Evolutionary conservation across 2,888 invertebrate genomes (phyloP).

Genomic region (Melolontha melolontha): DNA sequence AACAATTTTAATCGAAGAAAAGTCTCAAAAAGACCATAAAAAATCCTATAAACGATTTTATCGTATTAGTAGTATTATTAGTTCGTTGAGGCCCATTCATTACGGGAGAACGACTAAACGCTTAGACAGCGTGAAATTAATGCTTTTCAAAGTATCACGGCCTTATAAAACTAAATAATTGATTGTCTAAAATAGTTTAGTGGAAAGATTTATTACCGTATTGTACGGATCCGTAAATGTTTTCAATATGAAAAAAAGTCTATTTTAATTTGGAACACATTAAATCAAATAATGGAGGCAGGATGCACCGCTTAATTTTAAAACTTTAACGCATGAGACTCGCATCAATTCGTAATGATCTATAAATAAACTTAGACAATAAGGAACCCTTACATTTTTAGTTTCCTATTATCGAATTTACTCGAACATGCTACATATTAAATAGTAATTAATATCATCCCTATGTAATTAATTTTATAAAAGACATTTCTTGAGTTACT

Average conservation of each 20-base stretch:
- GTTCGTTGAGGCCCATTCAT: constrained; percentile 28
- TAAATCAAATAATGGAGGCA: constrained; percentile 30
- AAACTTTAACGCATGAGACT: constrained; percentile 18
- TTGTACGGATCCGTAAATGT: constrained; percentile 23
- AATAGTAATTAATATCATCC: background rate
- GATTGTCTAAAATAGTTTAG: constrained; percentile 42
- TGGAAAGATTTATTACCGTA: constrained; percentile 40
- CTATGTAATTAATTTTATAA: too few species aligned
- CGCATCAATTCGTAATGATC: constrained; percentile 17
- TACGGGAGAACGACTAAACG: constrained; percentile 31
- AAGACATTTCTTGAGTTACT: too few species aligned
- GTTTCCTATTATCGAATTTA: background rate
- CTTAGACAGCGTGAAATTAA: constrained; percentile 44
- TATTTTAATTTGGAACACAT: constrained; percentile 32
- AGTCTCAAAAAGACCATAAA: background rate
- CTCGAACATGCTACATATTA: background rate
- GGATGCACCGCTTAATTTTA: constrained; percentile 27
- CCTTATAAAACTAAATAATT: constrained; percentile 42
- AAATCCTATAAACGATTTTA: constrained; percentile 10
- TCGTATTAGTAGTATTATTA: constrained; percentile 27
- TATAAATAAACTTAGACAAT: constrained; percentile 23
- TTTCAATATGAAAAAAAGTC: constrained; percentile 35
- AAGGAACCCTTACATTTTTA: constrained; percentile 6
- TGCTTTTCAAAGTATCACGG: constrained; percentile 39
- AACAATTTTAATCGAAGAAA: too few species aligned